Percentiles rank a stretch among this genome's conserved stretches.
Conservation (phyloP, 2,888 invertebrate species). For the Amphipoea oculea region DNA sequence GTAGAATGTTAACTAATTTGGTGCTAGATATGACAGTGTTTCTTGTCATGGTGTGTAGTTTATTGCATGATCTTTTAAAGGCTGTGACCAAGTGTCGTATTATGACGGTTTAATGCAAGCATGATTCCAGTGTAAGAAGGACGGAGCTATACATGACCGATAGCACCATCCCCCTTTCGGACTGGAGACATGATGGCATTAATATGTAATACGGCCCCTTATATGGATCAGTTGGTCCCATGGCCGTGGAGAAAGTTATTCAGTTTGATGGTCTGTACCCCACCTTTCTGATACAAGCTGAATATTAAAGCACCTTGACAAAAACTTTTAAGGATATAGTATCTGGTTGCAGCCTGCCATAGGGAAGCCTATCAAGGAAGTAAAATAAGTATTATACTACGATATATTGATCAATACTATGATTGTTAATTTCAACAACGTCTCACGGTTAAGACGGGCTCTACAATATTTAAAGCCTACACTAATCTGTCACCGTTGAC, state of each 20-base stretch:
- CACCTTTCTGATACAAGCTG: background rate
- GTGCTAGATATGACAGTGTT: conserved; percentile 41
- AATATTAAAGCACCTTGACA: background rate
- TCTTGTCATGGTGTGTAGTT: conserved; percentile 34
- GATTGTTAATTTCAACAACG: background rate
- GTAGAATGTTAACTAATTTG: conserved; percentile 28
- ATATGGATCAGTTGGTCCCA: background rate
- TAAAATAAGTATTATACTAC: conserved; percentile 39
- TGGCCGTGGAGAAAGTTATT: background rate
- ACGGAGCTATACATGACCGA: too few species aligned
- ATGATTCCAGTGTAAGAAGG: too few species aligned
- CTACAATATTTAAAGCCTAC: conserved; percentile 37
- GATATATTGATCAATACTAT: conserved; percentile 18
- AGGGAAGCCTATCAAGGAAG: background rate
- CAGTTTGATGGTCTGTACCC: background rate
- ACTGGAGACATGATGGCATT: too few species aligned
- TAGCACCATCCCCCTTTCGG: too few species aligned
- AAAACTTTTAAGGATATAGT: background rate
- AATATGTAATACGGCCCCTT: too few species aligned
- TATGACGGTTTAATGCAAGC: too few species aligned
- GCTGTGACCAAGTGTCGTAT: background rate
- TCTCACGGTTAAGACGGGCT: background rate
- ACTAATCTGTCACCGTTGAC: background rate
- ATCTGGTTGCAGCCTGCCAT: conserved; percentile 11
- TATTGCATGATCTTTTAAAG: background rate